phyloP scores from a whole-genome alignment of 2,888 invertebrate genomes.

The Drosophila colorata region DNA sequence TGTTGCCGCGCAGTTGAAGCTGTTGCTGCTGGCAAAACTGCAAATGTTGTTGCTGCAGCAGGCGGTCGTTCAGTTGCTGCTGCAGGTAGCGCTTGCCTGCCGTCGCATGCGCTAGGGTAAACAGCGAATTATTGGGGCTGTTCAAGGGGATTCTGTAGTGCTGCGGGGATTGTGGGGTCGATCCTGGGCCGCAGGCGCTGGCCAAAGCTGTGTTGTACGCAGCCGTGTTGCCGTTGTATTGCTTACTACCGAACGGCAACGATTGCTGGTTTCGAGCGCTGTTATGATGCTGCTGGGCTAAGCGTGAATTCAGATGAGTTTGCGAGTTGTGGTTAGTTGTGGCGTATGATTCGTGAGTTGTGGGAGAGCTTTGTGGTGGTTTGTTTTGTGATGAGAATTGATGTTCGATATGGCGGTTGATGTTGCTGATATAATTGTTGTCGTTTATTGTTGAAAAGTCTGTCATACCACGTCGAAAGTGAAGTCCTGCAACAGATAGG shows the following conservation, averaged over 20 bases:
- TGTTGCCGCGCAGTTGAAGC: constrained; percentile 52
- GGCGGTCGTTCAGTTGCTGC: constrained; percentile 82
- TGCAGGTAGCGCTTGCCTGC: constrained; percentile 78
- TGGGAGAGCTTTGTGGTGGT: constrained; percentile 84
- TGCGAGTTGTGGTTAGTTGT: constrained; percentile 50
- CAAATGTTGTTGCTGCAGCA: constrained; percentile 82
- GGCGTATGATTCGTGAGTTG: constrained; percentile 52
- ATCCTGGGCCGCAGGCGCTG: constrained; percentile 62
- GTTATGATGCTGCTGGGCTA: constrained; percentile 57
- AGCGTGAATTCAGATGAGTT: constrained; percentile 61
- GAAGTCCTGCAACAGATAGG: constrained; percentile 79
- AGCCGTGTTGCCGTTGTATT: constrained; percentile 72
- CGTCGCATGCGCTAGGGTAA: constrained; percentile 43
- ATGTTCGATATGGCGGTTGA: constrained; percentile 83
- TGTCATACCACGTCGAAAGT: constrained; percentile 86
- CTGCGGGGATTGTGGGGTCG: constrained; percentile 78
- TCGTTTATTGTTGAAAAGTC: constrained; percentile 85
- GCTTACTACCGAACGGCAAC: constrained; percentile 45
- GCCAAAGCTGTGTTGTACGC: constrained; percentile 60
- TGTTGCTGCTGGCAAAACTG: constrained; percentile 81
- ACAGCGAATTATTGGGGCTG: constrained; percentile 83
- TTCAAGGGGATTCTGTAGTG: constrained; percentile 84
- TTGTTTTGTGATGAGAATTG: constrained; percentile 79
- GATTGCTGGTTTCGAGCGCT: constrained; percentile 49
- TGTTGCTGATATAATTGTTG: constrained; percentile 82